Percentiles rank a stretch among this genome's conserved stretches.
Evolutionary conservation across 2,113 vertebrate genomes (phyloP).

Genomic region (Sander lucioperca): DNA sequence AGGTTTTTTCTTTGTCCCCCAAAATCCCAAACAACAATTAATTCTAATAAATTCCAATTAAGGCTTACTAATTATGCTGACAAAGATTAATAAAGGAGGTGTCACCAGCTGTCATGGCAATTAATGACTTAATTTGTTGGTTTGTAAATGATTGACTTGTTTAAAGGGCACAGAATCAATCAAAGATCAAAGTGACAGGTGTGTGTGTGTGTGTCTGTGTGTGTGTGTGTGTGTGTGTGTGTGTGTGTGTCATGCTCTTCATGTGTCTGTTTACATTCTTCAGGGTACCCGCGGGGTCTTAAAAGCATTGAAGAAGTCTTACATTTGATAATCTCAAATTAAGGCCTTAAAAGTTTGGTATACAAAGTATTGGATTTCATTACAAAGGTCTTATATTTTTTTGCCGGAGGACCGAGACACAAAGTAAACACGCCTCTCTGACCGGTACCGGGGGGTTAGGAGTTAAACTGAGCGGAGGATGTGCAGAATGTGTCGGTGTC

Average conservation of each 20-base stretch:
- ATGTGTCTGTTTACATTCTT: neutral
- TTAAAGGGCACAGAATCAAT: conserved; percentile 71
- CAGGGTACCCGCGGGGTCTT: too few species aligned
- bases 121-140: conserved; percentile 73
- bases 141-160: conserved; percentile 59
- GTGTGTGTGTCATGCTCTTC: neutral
- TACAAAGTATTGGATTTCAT: too few species aligned
- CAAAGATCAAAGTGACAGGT: conserved; percentile 54
- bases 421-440: too few species aligned
- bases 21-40: conserved; percentile 47
- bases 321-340: too few species aligned
- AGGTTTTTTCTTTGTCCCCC: conserved; percentile 13
- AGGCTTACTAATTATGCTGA: conserved; percentile 57
- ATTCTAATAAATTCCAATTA: conserved; percentile 61
- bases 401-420: too few species aligned
- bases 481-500: too few species aligned
- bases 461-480: too few species aligned
- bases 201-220: conserved; percentile 19
- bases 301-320: too few species aligned
- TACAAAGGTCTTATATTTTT: too few species aligned
- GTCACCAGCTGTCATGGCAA: conserved; percentile 52
- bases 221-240: conserved; percentile 21
- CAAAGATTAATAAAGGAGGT: conserved; percentile 66
- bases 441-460: too few species aligned
- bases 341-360: too few species aligned